These are phyloP conservation scores for Drosophila persimilis DNA, from an alignment of 1,140 invertebrate species.

Conservation along the genomic window DNA sequence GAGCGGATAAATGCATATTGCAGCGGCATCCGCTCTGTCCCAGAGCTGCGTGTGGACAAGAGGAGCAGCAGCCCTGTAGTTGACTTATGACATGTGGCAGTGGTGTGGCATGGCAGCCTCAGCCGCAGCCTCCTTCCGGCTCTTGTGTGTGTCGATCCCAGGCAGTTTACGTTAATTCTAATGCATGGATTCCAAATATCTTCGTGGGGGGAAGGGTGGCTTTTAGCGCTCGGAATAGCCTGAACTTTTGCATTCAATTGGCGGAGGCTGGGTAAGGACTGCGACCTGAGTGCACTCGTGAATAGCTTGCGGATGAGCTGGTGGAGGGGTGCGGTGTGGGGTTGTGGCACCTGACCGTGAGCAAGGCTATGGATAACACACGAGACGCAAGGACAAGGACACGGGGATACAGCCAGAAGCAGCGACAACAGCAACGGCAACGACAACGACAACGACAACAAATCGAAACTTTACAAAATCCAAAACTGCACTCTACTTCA, in stretches of 20 bases:
- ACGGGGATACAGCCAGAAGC: constrained; percentile 13
- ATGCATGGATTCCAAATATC: constrained; percentile 47
- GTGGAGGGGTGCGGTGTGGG: background rate
- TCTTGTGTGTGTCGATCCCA: constrained; percentile 24
- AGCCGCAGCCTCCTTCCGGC: constrained; percentile 41
- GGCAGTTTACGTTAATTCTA: constrained; percentile 51
- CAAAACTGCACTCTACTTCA: constrained; percentile 30
- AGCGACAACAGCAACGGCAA: constrained; percentile 18
- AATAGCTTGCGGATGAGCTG: too few species aligned
- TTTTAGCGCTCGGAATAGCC: constrained; percentile 17
- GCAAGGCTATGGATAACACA: constrained; percentile 42
- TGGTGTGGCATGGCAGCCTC: constrained; percentile 23
- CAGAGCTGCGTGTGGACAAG: background rate
- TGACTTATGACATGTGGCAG: constrained; percentile 4
- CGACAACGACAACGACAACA: constrained; percentile 31
- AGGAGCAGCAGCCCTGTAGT: constrained; percentile 19
- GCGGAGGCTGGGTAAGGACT: constrained; percentile 5
- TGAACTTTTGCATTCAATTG: constrained; percentile 42
- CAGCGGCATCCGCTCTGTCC: constrained; percentile 10
- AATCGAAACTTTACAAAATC: constrained; percentile 44
- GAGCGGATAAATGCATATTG: constrained; percentile 41
- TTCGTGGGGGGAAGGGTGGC: constrained; percentile 11
- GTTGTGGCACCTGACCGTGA: constrained; percentile 30
- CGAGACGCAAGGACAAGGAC: constrained; percentile 48
- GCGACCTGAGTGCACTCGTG: constrained; percentile 8